A percentile compares a stretch with the other conserved stretches of the same genome.
phyloP scores from a whole-genome alignment of 1,140 invertebrate species.

The Leptonema lineaticorne region DNA sequence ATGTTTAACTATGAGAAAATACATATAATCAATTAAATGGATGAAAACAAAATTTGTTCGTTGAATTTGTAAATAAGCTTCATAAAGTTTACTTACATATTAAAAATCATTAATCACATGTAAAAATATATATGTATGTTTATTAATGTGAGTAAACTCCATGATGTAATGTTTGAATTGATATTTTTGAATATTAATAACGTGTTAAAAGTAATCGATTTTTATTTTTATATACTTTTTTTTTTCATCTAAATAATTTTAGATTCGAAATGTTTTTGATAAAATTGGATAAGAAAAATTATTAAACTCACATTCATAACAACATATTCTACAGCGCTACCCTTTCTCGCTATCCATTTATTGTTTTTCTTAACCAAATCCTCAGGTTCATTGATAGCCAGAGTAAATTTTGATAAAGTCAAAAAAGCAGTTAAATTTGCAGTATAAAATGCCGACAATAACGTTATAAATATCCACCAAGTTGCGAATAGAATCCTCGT shows the following conservation, averaged over 20 bases:
- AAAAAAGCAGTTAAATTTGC: conserved; percentile 88
- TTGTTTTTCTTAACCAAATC: conserved; percentile 69
- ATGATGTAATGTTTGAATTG: too few relatives aligned
- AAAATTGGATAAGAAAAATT: too few relatives aligned
- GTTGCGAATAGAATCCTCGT: conserved; percentile 81
- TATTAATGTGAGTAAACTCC: too few relatives aligned
- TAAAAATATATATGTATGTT: too few relatives aligned
- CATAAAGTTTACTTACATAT: not conserved
- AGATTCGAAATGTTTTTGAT: too few relatives aligned
- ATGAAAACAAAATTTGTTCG: not conserved
- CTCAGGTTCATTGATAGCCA: conserved; percentile 68
- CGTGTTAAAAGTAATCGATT: not conserved
- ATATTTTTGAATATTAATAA: too few relatives aligned
- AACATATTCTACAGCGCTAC: conserved; percentile 66
- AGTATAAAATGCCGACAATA: conserved; percentile 88
- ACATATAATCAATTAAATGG: too few relatives aligned
- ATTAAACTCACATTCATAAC: conserved; percentile 59
- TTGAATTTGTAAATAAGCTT: not conserved
- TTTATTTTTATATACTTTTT: too few relatives aligned
- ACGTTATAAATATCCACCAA: conserved; percentile 89
- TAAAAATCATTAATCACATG: too few relatives aligned
- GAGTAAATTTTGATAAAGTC: conserved; percentile 78
- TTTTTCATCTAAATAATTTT: not conserved
- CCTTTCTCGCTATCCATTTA: conserved; percentile 67
- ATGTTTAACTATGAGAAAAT: too few relatives aligned